phyloP scores from a whole-genome alignment of 2,888 invertebrate genomes.

The Cheilosia grossa region DNA sequence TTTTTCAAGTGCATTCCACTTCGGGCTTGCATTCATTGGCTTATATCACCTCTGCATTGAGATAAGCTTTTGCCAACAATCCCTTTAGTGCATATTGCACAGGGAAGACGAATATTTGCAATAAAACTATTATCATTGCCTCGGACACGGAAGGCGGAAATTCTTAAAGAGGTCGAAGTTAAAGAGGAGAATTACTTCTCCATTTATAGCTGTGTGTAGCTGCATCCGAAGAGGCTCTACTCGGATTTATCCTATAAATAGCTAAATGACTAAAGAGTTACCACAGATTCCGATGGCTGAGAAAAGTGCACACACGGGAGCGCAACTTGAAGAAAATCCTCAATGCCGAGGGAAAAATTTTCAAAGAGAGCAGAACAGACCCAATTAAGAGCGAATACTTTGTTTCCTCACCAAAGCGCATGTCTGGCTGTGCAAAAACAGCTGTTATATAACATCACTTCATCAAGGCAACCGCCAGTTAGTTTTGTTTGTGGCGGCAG shows the following conservation, averaged over 20 bases:
- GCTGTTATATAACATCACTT: slow-evolving; percentile 69
- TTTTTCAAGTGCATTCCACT: neutral
- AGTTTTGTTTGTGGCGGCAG: slow-evolving; percentile 15
- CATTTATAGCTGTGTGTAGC: neutral
- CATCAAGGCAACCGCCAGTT: slow-evolving; percentile 43
- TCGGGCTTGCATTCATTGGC: neutral
- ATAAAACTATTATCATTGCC: slow-evolving; percentile 19
- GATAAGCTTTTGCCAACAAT: neutral
- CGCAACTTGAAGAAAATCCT: slow-evolving; percentile 1
- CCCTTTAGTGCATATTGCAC: neutral
- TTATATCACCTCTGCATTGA: neutral
- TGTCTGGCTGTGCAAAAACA: slow-evolving; percentile 41
- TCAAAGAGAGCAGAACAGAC: neutral
- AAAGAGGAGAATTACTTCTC: neutral
- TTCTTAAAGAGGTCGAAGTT: neutral
- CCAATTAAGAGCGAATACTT: neutral
- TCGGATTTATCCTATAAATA: slow-evolving; percentile 46
- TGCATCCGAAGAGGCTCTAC: slow-evolving; percentile 18
- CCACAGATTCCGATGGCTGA: neutral
- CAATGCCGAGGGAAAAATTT: slow-evolving; percentile 7
- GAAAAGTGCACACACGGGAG: slow-evolving; percentile 28
- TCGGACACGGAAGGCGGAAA: too few relatives aligned
- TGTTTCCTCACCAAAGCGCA: neutral
- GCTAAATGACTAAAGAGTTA: slow-evolving; percentile 18
- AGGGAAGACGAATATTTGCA: neutral